Base-by-base conservation (phyloP, 1,140 invertebrate species). In the Nasonia giraulti region DNA sequence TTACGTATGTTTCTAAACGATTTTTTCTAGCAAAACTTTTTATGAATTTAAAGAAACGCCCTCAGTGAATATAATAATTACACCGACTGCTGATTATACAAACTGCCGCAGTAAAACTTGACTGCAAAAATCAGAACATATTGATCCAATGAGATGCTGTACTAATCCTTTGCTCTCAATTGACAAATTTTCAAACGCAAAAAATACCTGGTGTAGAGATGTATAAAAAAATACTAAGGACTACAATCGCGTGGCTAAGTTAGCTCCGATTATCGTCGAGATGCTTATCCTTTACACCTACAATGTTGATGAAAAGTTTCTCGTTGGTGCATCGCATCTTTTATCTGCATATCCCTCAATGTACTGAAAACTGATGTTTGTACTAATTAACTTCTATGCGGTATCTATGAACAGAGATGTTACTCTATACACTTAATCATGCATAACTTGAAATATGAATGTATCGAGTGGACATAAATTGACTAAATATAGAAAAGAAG, bases 311-410 rank as follows among this genome's bases (percentile, higher is more conserved):
- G 73, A 82, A 66, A 82, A 81, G 62, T 85, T 37, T 84, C 40
- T 62, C 44, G 37, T 31, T 82, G 79, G 14, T 77, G 55, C 88
- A 87, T 87, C 81, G 74, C 87, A 82, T 87, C 89, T 87, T 87
- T 85, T 90, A 89, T 91, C 88, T 90, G 91, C 91, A 91, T 91
- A 91, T 91, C 91, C 88, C 89, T 91, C 87, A 87, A 91, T 91
- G 89, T 91, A 91, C 89, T 87, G 89, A 91, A 86, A 87, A 90
- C 87, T 90, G 89, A 90, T 87, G 85, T 91, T 91, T 91, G 90
- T 91, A 91, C 87, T 90, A 90, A 79, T 89, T 89, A 90, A 89
- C 90, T 91, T 91, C 90, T 91, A 90, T 89, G 82, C 87, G 87
- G 88, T 89, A 90, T 88, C 86, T 90, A 90, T 83, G 86, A 87